These are phyloP conservation scores for Glyptemys insculpta DNA, from an alignment of 2,797 vertebrate species.

Conservation along the genomic window DNA sequence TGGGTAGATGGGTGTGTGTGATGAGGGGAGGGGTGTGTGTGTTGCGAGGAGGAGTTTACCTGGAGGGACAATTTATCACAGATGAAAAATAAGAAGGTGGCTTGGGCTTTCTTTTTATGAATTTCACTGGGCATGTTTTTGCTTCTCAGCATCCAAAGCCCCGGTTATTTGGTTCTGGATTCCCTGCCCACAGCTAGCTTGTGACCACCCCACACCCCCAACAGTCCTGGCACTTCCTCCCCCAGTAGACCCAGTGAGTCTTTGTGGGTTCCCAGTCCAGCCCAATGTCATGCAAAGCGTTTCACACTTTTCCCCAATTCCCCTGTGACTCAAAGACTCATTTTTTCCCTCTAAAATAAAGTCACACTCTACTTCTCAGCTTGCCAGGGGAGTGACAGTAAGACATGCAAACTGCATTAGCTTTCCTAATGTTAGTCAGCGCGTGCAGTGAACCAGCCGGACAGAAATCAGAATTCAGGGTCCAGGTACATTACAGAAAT, in stretches of 20 bases:
- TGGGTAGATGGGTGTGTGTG: too few species aligned
- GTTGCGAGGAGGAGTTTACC: too few species aligned
- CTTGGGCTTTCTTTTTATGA: too few species aligned
- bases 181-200: neutral
- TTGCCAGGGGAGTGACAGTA: neutral
- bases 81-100: neutral
- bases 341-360: neutral
- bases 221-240: neutral
- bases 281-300: neutral
- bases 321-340: neutral
- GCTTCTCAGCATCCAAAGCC: neutral
- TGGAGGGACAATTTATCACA: neutral
- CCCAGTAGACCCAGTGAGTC: neutral
- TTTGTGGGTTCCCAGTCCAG: neutral
- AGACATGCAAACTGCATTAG: neutral
- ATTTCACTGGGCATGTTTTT: neutral
- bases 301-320: neutral
- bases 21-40: too few species aligned
- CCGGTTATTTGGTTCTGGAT: neutral
- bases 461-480: neutral
- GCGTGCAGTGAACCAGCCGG: neutral
- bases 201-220: too few species aligned
- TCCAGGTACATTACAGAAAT: neutral
- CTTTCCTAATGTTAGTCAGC: neutral
- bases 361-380: neutral